These are phyloP conservation scores for Drosophila lini DNA, from an alignment of 1,140 invertebrate genomes.

Conservation along the genomic window DNA sequence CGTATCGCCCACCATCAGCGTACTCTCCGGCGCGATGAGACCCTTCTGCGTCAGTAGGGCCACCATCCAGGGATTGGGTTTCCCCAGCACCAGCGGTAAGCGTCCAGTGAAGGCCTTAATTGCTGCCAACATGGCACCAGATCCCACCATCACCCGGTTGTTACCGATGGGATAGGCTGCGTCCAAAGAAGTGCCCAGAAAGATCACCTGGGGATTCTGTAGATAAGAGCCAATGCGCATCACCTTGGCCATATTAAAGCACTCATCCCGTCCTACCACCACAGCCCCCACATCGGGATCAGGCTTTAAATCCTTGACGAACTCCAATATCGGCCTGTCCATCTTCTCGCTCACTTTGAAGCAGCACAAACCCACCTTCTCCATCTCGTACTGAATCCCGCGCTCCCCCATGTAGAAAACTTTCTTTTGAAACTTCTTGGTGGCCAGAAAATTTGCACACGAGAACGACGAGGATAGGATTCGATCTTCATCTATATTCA, in stretches of 20 bases:
- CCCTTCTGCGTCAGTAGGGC: background rate
- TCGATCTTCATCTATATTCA: background rate
- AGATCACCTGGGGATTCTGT: conserved; percentile 27
- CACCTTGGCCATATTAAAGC: conserved; percentile 47
- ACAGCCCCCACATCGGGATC: conserved; percentile 63
- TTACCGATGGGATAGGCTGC: conserved; percentile 47
- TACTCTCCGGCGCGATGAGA: conserved; percentile 52
- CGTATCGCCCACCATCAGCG: conserved; percentile 70
- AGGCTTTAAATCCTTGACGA: conserved; percentile 21
- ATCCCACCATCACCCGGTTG: conserved; percentile 38
- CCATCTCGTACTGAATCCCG: conserved; percentile 39
- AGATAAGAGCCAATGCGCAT: conserved; percentile 43
- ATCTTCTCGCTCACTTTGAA: background rate
- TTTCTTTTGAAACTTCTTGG: conserved; percentile 52
- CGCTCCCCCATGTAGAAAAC: conserved; percentile 54
- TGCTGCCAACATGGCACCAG: conserved; percentile 55
- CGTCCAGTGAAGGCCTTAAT: conserved; percentile 38
- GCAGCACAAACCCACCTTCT: conserved; percentile 11
- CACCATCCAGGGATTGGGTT: conserved; percentile 65
- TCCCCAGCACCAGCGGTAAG: conserved; percentile 56
- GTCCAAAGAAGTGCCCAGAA: conserved; percentile 56
- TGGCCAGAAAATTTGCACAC: conserved; percentile 34
- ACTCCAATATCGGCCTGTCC: conserved; percentile 16
- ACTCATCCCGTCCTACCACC: conserved; percentile 55
- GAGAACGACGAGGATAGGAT: conserved; percentile 27